Evolutionary conservation across 2,888 invertebrate species (phyloP), one percentile per base, ranked within the genome.

Genomic region (Himalopsyche kuldschensis): DNA sequence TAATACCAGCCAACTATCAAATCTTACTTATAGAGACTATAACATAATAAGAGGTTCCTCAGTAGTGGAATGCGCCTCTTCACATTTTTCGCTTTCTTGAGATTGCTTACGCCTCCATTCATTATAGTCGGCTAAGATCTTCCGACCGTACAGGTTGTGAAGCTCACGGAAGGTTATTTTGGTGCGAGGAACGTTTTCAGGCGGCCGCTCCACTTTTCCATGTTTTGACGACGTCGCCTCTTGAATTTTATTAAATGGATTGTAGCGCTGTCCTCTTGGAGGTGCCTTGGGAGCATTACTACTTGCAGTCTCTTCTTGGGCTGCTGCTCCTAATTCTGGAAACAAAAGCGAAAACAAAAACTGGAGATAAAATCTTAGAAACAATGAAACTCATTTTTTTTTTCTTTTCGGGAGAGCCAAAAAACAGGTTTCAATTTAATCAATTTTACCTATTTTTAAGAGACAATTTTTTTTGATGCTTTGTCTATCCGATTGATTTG

Each of bases 221-320:
- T 82, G 84, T n/a, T 78, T 75, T 8, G 78, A 69, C 15, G 82
- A 69, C 0, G 82, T 63, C 0, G 87, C 87, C 0, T 92, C 91
- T 0, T 89, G 83, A 6, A 92, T 91, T 87, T 93, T 93, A 89
- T 97, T 96, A 88, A 97, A 97, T 1, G 97, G 97, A 89, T 97
- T 97, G 88, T 96, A 95, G 10, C 97, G 91, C 86, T 95, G 95
- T 11, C 96, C 93, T 0, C 96, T 94, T 0, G 97, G 96, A 0
- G 96, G 95, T 80, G 94, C 93, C 32, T 88, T 89, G 0, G 95
- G 95, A 55, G 94, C 94, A 3, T 93, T 69, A 30, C 93, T 0
- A 90, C 91, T 80, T 8, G 63, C 35, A 24, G 91, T 90, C 0
- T 93, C 92, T 24, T 91, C 91, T 75, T 90, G 85, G 0, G 91